Evolutionary conservation across 2,797 vertebrate genomes (phyloP).

Genomic region (Heliangelus exortis): DNA sequence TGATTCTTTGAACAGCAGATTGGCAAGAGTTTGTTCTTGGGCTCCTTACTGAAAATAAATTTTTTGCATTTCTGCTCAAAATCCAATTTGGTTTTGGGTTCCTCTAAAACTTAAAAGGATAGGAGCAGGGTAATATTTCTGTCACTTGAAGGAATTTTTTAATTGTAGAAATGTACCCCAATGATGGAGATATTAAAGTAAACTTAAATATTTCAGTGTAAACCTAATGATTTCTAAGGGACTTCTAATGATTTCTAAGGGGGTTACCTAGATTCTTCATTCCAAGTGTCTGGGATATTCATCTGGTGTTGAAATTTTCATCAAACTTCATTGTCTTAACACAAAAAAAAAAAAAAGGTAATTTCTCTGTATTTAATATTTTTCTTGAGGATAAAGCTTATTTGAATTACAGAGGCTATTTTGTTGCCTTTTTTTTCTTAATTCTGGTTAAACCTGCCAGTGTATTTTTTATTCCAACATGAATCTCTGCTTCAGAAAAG

Average conservation of each 20-base stretch:
- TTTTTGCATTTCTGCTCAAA: not conserved
- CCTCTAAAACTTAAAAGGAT: not conserved
- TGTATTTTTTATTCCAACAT: not conserved
- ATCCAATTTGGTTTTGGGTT: not conserved
- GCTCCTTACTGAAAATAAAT: not conserved
- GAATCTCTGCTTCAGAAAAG: not conserved
- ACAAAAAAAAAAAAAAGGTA: not conserved
- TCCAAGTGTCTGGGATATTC: not conserved
- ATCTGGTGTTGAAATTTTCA: not conserved
- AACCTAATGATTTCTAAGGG: not conserved
- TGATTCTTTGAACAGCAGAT: not conserved
- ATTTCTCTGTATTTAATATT: not conserved
- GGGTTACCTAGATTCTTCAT: not conserved
- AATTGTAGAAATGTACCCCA: not conserved
- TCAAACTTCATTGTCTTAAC: not conserved
- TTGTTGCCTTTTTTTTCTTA: not conserved
- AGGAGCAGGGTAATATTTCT: not conserved
- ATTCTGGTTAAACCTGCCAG: not conserved
- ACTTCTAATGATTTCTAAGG: not conserved
- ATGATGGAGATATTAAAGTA: not conserved
- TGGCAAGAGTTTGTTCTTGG: not conserved
- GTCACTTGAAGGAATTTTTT: not conserved
- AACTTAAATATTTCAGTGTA: not conserved
- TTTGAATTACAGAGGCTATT: not conserved
- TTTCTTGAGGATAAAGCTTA: not conserved